Percentiles rank a stretch among this genome's conserved stretches.
Conservation (phyloP, 1,140 invertebrate genomes). For the Cecropterus lyciades region DNA sequence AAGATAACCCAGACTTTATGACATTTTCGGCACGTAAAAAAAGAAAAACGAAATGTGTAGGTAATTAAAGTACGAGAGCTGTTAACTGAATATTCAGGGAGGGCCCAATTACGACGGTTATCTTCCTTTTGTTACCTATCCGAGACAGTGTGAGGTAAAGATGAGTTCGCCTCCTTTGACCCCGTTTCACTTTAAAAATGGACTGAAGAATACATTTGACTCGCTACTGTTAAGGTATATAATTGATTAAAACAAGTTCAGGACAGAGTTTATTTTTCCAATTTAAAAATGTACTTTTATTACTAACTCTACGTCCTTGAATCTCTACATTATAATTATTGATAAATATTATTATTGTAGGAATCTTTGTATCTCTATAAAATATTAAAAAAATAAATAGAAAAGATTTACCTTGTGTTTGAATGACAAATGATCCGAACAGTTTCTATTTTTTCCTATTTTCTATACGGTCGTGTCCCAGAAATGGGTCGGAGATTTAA, state of each 20-base stretch:
- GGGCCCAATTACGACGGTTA: constrained; percentile 22
- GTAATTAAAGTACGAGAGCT: constrained; percentile 31
- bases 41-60: constrained; percentile 3
- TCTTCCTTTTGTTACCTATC: constrained; percentile 24
- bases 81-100: constrained; percentile 33
- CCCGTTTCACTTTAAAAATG: constrained; percentile 7
- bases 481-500: too few species aligned
- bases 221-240: background rate
- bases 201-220: constrained; percentile 6
- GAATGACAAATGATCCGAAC: too few species aligned
- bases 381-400: too few species aligned
- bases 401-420: too few species aligned
- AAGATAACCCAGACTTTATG: background rate
- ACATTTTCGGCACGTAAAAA: background rate
- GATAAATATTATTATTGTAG: too few species aligned
- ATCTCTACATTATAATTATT: too few species aligned
- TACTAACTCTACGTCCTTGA: too few species aligned
- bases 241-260: background rate
- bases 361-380: too few species aligned
- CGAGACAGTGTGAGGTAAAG: constrained; percentile 6
- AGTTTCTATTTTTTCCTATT: too few species aligned
- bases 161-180: constrained; percentile 16
- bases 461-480: too few species aligned
- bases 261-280: background rate
- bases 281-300: too few species aligned